Percentiles rank a stretch among this genome's conserved stretches.
Evolutionary conservation across 1,140 invertebrate genomes (phyloP).

Genomic region (Aradophagus sp.): DNA sequence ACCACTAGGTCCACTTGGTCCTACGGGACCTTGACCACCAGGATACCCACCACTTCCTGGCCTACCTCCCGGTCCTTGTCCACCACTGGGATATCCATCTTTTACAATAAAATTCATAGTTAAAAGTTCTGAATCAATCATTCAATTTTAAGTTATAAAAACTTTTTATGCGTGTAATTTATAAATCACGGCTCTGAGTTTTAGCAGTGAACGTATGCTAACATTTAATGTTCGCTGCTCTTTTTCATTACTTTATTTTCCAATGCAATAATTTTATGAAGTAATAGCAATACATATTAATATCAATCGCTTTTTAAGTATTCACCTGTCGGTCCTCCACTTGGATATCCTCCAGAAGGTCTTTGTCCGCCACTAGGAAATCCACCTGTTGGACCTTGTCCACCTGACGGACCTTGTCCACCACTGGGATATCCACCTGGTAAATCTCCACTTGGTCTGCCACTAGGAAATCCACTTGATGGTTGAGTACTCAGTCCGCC

Average conservation of each 20-base stretch:
- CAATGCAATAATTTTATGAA: too few relatives aligned
- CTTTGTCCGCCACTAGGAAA: conserved; percentile 53
- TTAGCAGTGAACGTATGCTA: too few relatives aligned
- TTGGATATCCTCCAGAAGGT: conserved; percentile 5
- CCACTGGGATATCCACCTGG: conserved; percentile 53
- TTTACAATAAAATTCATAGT: too few relatives aligned
- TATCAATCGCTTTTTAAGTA: too few relatives aligned
- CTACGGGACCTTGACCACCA: conserved; percentile 58
- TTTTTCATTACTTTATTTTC: too few relatives aligned
- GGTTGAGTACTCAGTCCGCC: conserved; percentile 16
- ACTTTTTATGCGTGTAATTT: too few relatives aligned
- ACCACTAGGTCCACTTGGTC: conserved; percentile 38
- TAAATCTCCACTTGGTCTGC: conserved; percentile 48
- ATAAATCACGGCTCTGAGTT: too few relatives aligned
- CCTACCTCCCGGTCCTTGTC: conserved; percentile 35
- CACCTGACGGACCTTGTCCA: conserved; percentile 34
- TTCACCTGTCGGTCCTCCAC: too few relatives aligned
- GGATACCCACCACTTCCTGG: conserved; percentile 48
- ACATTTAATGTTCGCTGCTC: too few relatives aligned
- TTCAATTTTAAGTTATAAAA: too few relatives aligned
- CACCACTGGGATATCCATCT: conserved; percentile 48
- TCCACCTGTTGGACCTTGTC: conserved; percentile 45
- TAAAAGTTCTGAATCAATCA: too few relatives aligned
- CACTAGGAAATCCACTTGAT: conserved; percentile 57
- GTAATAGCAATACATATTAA: too few relatives aligned